These are phyloP conservation scores for Balanococcus diminutus DNA, from an alignment of 2,888 invertebrate species.

Conservation along the genomic window DNA sequence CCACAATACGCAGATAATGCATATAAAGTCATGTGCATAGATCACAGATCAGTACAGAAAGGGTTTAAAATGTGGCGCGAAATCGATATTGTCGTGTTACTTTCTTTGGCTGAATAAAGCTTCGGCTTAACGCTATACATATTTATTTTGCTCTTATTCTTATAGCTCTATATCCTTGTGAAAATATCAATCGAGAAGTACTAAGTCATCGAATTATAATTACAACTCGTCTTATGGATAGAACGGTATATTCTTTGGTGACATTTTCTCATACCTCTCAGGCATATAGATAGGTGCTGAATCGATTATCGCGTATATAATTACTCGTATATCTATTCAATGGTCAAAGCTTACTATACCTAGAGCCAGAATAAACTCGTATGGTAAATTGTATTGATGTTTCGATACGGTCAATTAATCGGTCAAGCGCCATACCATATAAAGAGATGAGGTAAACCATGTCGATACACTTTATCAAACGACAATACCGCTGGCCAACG, in stretches of 20 bases:
- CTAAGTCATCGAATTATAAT: conserved; percentile 37
- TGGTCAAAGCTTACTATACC: background rate
- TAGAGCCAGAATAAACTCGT: background rate
- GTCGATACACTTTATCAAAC: conserved; percentile 12
- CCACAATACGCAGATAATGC: background rate
- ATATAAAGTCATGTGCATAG: background rate
- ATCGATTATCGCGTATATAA: too few species aligned
- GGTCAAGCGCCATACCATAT: conserved; percentile 8
- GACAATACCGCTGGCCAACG: background rate
- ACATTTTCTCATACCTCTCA: background rate
- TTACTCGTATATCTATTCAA: background rate
- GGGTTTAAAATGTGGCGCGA: background rate
- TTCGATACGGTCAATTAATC: conserved; percentile 15
- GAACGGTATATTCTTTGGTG: background rate
- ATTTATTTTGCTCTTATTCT: background rate
- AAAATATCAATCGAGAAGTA: background rate
- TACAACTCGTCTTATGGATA: background rate
- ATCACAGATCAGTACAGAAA: background rate
- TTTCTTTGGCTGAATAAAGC: background rate
- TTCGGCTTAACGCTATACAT: background rate
- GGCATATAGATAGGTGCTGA: background rate
- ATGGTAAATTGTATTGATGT: background rate
- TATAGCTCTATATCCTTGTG: background rate
- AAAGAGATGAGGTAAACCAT: conserved; percentile 21
- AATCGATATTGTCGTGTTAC: conserved; percentile 26